These are phyloP conservation scores for Indicator maculatus DNA, from an alignment of 2,113 vertebrate genomes.

Conservation along the genomic window DNA sequence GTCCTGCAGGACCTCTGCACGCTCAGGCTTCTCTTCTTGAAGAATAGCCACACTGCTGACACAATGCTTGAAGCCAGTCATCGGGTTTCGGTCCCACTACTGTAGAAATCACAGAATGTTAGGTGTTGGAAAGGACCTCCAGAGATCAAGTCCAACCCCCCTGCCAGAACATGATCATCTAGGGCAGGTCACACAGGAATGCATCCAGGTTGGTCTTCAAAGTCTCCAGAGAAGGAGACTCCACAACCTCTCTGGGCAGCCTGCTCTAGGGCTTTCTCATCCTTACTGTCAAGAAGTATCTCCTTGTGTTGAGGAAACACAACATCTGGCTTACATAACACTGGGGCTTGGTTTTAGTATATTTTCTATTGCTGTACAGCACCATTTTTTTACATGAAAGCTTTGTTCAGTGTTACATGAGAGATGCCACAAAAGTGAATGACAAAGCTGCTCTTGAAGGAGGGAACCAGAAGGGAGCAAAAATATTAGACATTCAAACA, in stretches of 20 bases:
- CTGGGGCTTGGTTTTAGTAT: not conserved
- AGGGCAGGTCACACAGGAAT: too few species aligned
- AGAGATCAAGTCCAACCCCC: too few species aligned
- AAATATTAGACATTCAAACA: not conserved
- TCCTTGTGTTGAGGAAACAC: not conserved
- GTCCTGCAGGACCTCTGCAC: not conserved
- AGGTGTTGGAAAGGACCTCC: too few species aligned
- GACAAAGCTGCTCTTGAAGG: not conserved
- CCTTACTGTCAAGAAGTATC: too few species aligned
- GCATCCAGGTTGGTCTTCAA: too few species aligned
- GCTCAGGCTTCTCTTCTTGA: too few species aligned
- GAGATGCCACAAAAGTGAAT: not conserved
- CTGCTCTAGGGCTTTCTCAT: too few species aligned
- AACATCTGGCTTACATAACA: not conserved
- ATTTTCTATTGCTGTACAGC: not conserved
- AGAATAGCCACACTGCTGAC: not conserved
- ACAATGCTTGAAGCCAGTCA: not conserved
- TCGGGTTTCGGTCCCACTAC: not conserved
- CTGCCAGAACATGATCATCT: too few species aligned
- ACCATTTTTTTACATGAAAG: not conserved
- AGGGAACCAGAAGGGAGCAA: not conserved
- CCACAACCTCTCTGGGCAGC: too few species aligned
- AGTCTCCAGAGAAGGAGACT: too few species aligned
- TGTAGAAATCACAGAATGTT: not conserved
- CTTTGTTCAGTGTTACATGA: not conserved